Evolutionary conservation across 2,888 invertebrate species (phyloP).

Genomic region (Timandra comae): DNA sequence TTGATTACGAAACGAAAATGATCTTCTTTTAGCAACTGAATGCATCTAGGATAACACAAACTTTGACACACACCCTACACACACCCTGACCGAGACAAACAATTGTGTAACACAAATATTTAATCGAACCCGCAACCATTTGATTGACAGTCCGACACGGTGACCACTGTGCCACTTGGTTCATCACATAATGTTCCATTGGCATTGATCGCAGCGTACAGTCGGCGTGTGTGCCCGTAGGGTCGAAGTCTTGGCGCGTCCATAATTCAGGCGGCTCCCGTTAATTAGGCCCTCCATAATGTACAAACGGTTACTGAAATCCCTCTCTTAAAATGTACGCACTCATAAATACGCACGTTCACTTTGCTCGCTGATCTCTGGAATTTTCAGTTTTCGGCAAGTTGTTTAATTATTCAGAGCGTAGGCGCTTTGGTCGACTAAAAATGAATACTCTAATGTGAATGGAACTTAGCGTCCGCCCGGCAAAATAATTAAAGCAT

Average conservation of each 20-base stretch:
- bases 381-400: conserved; percentile 73
- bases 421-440: conserved; percentile 29
- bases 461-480: conserved; percentile 68
- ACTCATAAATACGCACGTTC: conserved; percentile 60
- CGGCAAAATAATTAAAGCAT: conserved; percentile 74
- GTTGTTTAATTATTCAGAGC: conserved; percentile 22
- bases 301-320: conserved; percentile 64
- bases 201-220: too few species aligned
- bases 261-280: conserved; percentile 27
- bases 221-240: too few species aligned
- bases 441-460: conserved; percentile 75
- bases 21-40: too few species aligned
- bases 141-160: too few species aligned
- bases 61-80: too few species aligned
- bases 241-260: not conserved
- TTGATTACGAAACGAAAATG: too few species aligned
- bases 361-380: conserved; percentile 50
- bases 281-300: conserved; percentile 73
- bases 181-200: too few species aligned
- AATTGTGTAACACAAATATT: too few species aligned
- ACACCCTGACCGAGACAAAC: too few species aligned
- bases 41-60: too few species aligned
- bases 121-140: too few species aligned
- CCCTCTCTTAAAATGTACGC: conserved; percentile 58
- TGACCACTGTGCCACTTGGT: too few species aligned